These are phyloP conservation scores for Montipora efflorescens DNA, from an alignment of 64 coral and sea anemone genomes.

Conservation along the genomic window DNA sequence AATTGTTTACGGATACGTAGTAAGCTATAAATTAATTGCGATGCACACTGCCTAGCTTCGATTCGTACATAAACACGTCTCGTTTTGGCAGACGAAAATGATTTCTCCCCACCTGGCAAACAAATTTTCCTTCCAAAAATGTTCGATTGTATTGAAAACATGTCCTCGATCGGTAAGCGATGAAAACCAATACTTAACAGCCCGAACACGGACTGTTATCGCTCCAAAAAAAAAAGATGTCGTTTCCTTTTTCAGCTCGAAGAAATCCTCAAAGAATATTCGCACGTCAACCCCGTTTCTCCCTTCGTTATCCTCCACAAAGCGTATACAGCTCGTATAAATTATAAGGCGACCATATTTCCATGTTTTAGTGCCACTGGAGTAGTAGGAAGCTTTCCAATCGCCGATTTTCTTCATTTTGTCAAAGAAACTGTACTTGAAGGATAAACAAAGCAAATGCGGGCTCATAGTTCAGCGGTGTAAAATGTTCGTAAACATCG, in stretches of 20 bases:
- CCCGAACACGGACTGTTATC: slow-evolving; percentile 71
- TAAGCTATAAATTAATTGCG: too few species aligned
- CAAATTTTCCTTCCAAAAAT: slow-evolving; percentile 96
- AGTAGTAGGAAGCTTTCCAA: slow-evolving; percentile 97
- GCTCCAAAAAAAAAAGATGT: slow-evolving; percentile 82
- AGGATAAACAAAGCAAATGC: background rate
- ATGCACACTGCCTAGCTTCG: background rate
- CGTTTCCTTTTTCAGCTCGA: slow-evolving; percentile 89
- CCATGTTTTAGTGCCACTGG: slow-evolving; percentile 75
- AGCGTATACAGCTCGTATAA: slow-evolving; percentile 79
- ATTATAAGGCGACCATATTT: slow-evolving; percentile 75
- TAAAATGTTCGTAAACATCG: background rate
- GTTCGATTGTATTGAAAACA: slow-evolving; percentile 85
- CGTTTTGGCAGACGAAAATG: background rate
- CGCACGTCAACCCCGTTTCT: slow-evolving; percentile 39
- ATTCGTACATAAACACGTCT: background rate
- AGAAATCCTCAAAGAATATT: slow-evolving; percentile 86
- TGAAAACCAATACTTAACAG: slow-evolving; percentile 93
- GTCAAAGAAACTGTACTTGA: too few species aligned
- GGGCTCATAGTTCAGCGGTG: slow-evolving; percentile 14
- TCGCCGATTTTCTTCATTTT: slow-evolving; percentile 75
- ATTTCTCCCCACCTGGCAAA: slow-evolving; percentile 59
- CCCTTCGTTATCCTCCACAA: slow-evolving; percentile 62
- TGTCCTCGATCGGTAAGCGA: slow-evolving; percentile 80
- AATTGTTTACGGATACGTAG: too few species aligned